A percentile compares a stretch with the other conserved stretches of the same genome.
Conservation (phyloP, 2,113 vertebrate species). For the Manacus vitellinus region DNA sequence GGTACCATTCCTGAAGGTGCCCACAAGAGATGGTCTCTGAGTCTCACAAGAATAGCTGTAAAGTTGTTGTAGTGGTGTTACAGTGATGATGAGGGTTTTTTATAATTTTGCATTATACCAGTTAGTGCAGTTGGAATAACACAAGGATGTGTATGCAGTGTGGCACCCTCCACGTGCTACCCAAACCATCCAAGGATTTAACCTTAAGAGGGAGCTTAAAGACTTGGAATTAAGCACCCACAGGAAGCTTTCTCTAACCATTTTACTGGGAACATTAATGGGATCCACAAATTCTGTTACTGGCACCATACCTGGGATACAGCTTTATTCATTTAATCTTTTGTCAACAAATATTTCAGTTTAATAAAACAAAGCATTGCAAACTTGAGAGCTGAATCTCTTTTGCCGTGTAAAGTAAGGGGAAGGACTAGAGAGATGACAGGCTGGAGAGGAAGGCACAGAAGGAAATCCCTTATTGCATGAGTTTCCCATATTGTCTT, state of each 20-base stretch:
- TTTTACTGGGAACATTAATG: background rate
- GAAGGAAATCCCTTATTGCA: background rate
- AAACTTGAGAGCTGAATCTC: background rate
- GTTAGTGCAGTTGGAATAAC: background rate
- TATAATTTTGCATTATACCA: background rate
- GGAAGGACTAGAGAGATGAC: background rate
- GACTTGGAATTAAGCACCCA: background rate
- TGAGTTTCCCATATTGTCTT: fast-evolving
- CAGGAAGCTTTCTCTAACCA: background rate
- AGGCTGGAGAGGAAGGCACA: background rate
- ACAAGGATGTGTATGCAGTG: background rate
- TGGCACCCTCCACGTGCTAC: fast-evolving
- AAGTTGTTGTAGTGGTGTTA: background rate
- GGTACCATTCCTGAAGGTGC: background rate
- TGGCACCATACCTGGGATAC: background rate
- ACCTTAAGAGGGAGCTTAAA: background rate
- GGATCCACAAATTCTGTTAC: background rate
- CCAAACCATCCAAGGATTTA: background rate
- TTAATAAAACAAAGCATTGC: background rate
- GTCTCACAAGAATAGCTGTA: background rate
- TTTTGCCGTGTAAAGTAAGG: fast-evolving
- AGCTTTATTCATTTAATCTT: background rate
- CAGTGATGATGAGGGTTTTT: background rate
- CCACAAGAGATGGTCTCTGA: background rate
- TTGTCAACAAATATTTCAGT: background rate